Evolutionary conservation across 2,797 vertebrate species (phyloP).

Genomic region (Todus mexicanus): DNA sequence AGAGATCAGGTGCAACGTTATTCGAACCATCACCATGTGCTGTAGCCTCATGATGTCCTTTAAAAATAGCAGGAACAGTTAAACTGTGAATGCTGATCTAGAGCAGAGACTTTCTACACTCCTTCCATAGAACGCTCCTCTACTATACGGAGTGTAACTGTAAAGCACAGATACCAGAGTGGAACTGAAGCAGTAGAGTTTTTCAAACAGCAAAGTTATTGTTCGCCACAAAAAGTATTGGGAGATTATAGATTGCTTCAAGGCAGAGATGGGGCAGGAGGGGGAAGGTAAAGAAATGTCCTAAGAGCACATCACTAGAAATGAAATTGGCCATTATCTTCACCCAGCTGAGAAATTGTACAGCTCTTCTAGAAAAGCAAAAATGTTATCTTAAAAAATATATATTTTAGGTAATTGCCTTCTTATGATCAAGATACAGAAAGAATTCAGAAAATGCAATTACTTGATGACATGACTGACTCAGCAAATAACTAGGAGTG

Average conservation of each 20-base stretch:
- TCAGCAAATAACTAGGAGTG: not conserved
- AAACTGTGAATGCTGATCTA: not conserved
- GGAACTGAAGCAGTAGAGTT: not conserved
- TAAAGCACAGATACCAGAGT: not conserved
- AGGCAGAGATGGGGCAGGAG: not conserved
- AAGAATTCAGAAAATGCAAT: not conserved
- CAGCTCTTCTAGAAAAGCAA: not conserved
- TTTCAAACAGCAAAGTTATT: not conserved
- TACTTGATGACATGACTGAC: not conserved
- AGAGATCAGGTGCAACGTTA: not conserved
- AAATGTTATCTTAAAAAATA: not conserved
- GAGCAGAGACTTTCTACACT: not conserved
- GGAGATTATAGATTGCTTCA: not conserved
- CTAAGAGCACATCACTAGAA: not conserved
- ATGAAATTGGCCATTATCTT: not conserved
- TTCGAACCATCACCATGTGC: not conserved
- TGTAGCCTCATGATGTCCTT: not conserved
- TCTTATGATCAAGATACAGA: not conserved
- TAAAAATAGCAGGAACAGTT: not conserved
- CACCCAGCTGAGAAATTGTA: not conserved
- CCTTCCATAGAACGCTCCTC: not conserved
- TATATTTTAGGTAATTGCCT: not conserved
- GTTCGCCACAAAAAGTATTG: not conserved
- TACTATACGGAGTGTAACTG: accelerated
- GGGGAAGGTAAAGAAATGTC: not conserved